Percentiles rank a stretch among this genome's conserved stretches.
Conservation (phyloP, 2,797 vertebrate genomes). For the Catharus ustulatus region DNA sequence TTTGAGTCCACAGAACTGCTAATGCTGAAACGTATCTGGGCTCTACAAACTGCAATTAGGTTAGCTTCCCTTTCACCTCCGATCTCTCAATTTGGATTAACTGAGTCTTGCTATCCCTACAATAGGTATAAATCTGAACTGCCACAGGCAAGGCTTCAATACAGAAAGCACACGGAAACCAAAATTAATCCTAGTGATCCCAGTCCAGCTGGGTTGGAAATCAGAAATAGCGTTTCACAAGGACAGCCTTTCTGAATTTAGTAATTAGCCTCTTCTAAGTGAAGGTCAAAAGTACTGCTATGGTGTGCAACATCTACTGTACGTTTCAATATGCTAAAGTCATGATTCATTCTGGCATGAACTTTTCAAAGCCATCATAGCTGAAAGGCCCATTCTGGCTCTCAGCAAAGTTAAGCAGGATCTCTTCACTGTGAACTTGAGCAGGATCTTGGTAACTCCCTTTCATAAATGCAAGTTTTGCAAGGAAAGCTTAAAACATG, state of each 20-base stretch:
- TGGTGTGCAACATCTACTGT: background rate
- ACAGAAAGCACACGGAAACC: background rate
- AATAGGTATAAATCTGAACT: background rate
- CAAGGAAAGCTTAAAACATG: background rate
- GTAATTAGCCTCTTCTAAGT: background rate
- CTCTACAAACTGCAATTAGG: background rate
- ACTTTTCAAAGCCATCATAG: background rate
- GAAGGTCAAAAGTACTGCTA: background rate
- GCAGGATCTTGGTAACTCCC: background rate
- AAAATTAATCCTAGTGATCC: background rate
- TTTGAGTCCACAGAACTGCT: background rate
- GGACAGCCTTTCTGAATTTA: background rate
- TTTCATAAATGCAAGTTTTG: background rate
- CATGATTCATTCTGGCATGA: background rate
- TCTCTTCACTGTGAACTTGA: background rate
- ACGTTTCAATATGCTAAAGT: background rate
- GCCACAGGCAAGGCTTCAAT: background rate
- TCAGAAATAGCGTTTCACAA: background rate
- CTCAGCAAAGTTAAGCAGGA: background rate
- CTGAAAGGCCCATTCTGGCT: background rate
- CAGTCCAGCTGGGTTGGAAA: background rate
- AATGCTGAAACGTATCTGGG: background rate
- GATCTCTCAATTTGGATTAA: background rate
- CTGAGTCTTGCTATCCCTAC: background rate
- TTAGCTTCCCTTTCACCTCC: background rate